Base-by-base conservation (phyloP, 2,888 invertebrate species). In the Cryptocheilus praepositus region DNA sequence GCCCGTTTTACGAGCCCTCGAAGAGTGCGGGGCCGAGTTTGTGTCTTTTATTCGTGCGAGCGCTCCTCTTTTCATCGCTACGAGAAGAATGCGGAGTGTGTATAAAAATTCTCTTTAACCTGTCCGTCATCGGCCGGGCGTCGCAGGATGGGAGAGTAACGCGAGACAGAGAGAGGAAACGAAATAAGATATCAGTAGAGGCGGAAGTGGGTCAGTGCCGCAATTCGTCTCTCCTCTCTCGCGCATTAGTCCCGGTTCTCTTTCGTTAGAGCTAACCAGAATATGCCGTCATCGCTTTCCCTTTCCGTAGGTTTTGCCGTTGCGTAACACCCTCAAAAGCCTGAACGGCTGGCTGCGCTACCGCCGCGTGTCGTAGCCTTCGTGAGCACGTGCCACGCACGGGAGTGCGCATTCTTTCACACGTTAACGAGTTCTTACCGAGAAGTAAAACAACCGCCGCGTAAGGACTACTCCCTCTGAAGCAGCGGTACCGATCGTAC, bases 161-260 rank as follows among this genome's bases (percentile, higher is more conserved):
- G 16, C 57, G 44, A 19, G 28, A n/a, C 21, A 7, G 5, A 18
- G 43, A 49, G 55, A 52, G 52, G 55, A 43, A 44, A n/a, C 53
- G 43, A 21, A n/a, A 21, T 19, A 16, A 36, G 51, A 21, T 53
- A 61, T 67, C 66, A 61, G 16, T 13, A n/a, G 53, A 67, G 53
- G 19, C 55, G 67, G 70, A 81, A 78, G 76, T 83, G 68, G 84
- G 83, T 83, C 83, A 82, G 74, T 81, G 81, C 72, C 79, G 72
- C 66, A 73, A 74, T 76, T 73, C 69, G 70, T 74, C 69, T 65
- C 43, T 66, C 63, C 56, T 61, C 63, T 67, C 70, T 64, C 64
- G 60, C 74, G 49, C 68, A 76, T 72, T 74, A 66, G 61, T 67
- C 63, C 44, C 55, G 61, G 49, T 18, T 44, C 56, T 67, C 55